Evolutionary conservation across 2,113 vertebrate species (phyloP), one percentile per base, ranked within the genome.

Genomic region (Nyctereutes procyonoides): DNA sequence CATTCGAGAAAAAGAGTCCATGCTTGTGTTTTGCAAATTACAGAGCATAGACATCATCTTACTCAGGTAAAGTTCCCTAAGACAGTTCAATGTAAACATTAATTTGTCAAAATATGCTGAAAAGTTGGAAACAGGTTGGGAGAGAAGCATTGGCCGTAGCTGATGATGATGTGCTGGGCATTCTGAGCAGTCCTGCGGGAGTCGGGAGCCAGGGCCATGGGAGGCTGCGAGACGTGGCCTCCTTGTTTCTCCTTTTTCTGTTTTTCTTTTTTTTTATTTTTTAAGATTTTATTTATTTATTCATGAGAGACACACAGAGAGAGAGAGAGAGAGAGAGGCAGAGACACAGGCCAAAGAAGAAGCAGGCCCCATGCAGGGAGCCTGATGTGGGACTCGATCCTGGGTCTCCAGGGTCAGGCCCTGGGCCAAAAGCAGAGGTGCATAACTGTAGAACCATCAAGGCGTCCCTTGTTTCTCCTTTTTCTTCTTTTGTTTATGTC

Each of bases 31-130:
- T 96, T 96, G 16, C 60, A 81, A 92, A 69, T 90, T 96, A n/a
- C 0, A 63, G 35, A 80, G 48, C 2, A 87, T 35, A 90, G 80
- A 53, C 62, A 80, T 26, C 43, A 65, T 85, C 35, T 7, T 71
- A 65, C 58, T 90, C 74, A 81, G 30, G 56, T 96, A 93, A 87
- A 91, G 11, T 19, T 67, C 51, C 35, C 65, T 43, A 10, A 91
- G 22, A 90, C 10, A 88, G 24, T 77, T 92, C 63, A 82, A 4
- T 71, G 62, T 14, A 90, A 93, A 53, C 38, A 51, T 56, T 77
- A 74, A n/a, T 74, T 95, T 90, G 30, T 82, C 80, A 95, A 96
- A 95, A 84, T 90, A 87, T 5, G n/a, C 56, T 86, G 55, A 86
- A 83, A 90, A 86, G 51, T 91, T 89, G 11, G 35, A 96, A 92